Percentiles rank a stretch among this genome's conserved stretches.
Evolutionary conservation across 1,140 invertebrate genomes (phyloP).

Genomic region (Microplitis demolitor): DNA sequence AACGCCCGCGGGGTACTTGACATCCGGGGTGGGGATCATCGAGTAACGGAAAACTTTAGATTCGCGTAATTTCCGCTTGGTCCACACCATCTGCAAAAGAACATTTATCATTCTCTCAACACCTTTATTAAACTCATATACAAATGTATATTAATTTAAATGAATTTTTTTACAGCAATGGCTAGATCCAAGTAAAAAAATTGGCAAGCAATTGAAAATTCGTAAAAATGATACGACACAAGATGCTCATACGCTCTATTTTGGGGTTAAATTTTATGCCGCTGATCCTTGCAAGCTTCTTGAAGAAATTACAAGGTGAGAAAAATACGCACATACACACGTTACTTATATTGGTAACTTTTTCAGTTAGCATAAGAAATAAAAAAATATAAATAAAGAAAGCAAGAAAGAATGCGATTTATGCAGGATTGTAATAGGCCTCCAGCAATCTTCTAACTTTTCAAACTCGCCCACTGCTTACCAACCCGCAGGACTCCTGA

Average conservation of each 20-base stretch:
- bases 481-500: not conserved
- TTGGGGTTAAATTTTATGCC: constrained; percentile 98
- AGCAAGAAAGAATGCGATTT: not conserved
- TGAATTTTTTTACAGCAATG: constrained; percentile 71
- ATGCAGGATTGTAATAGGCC: not conserved
- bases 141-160: not conserved
- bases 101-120: not conserved
- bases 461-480: constrained; percentile 3
- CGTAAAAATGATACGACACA: constrained; percentile 64
- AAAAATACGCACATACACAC: not conserved
- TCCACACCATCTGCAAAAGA: not conserved
- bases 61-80: constrained; percentile 50
- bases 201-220: constrained; percentile 80
- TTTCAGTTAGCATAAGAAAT: not conserved
- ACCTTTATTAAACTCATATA: not conserved
- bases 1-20: not conserved
- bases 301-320: constrained; percentile 92
- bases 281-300: constrained; percentile 94
- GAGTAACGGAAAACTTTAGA: constrained; percentile 50
- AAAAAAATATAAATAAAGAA: not conserved
- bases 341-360: not conserved
- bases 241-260: constrained; percentile 90
- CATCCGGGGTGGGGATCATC: constrained; percentile 46
- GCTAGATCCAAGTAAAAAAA: constrained; percentile 84
- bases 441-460: constrained; percentile 11